phyloP scores from a whole-genome alignment of 2,888 invertebrate species.

The Protonemura montana region DNA sequence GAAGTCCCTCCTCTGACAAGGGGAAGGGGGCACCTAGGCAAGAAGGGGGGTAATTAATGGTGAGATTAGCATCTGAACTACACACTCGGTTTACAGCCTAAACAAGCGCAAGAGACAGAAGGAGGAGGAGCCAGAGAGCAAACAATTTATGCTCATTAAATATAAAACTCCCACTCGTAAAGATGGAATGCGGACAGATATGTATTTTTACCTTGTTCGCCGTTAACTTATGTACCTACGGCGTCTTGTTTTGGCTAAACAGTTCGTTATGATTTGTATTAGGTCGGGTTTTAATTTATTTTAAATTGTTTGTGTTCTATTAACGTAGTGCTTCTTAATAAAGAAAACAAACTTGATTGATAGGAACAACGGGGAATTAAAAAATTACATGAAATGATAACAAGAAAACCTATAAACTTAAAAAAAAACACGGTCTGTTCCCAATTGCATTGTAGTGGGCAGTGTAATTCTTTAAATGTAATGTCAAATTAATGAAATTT shows the following conservation, averaged over 20 bases:
- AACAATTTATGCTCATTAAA: neutral
- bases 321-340: neutral
- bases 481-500: neutral
- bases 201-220: neutral
- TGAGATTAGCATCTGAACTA: slow-evolving; percentile 33
- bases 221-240: neutral
- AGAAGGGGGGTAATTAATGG: slow-evolving; percentile 22
- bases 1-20: neutral
- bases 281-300: neutral
- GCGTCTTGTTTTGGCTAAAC: too few species aligned
- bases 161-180: neutral
- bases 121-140: neutral
- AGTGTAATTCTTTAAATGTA: neutral
- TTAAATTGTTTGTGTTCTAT: neutral
- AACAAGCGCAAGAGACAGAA: neutral
- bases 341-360: neutral
- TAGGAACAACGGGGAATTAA: neutral
- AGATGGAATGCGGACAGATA: neutral
- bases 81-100: slow-evolving; percentile 9
- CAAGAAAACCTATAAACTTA: neutral
- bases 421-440: neutral
- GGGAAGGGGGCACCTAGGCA: slow-evolving; percentile 22
- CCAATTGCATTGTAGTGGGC: neutral
- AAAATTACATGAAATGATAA: neutral
- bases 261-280: neutral